A percentile compares a stretch with the other conserved stretches of the same genome.
These are phyloP conservation scores for Rallus crepitans DNA, from an alignment of 2,797 vertebrate genomes.

Conservation along the genomic window DNA sequence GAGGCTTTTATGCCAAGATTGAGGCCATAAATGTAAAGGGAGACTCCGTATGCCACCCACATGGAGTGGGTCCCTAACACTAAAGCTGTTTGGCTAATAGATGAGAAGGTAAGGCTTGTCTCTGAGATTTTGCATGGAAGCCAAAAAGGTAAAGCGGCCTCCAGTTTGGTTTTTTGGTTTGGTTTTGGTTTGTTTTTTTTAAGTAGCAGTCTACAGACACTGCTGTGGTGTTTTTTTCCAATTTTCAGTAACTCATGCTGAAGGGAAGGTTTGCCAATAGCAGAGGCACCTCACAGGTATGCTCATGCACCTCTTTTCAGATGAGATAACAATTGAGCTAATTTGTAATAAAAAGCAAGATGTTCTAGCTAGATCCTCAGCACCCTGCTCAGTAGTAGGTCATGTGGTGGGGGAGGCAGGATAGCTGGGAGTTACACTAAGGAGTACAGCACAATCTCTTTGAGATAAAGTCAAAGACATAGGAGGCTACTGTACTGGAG, in stretches of 20 bases:
- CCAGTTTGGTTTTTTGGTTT: not conserved
- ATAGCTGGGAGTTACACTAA: not conserved
- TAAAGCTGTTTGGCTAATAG: not conserved
- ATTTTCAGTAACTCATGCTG: not conserved
- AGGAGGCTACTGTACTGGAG: no score
- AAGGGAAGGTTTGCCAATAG: not conserved
- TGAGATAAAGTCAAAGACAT: no score
- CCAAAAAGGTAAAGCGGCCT: not conserved
- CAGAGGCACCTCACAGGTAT: not conserved
- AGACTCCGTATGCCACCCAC: not conserved
- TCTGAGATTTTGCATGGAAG: not conserved
- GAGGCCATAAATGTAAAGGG: not conserved
- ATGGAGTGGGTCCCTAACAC: not conserved
- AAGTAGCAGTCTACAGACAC: not conserved
- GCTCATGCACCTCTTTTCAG: not conserved
- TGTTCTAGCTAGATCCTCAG: not conserved
- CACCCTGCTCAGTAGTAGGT: not conserved
- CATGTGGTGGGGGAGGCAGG: rapidly evolving
- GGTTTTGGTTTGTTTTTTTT: not conserved
- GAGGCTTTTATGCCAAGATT: not conserved
- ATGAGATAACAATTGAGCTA: not conserved
- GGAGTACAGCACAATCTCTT: not conserved
- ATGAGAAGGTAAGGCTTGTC: not conserved
- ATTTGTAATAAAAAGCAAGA: not conserved
- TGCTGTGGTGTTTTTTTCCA: not conserved